A percentile compares a stretch with the other conserved stretches of the same genome.
phyloP scores from a whole-genome alignment of 2,888 invertebrate species.

The Norana najaformis region DNA sequence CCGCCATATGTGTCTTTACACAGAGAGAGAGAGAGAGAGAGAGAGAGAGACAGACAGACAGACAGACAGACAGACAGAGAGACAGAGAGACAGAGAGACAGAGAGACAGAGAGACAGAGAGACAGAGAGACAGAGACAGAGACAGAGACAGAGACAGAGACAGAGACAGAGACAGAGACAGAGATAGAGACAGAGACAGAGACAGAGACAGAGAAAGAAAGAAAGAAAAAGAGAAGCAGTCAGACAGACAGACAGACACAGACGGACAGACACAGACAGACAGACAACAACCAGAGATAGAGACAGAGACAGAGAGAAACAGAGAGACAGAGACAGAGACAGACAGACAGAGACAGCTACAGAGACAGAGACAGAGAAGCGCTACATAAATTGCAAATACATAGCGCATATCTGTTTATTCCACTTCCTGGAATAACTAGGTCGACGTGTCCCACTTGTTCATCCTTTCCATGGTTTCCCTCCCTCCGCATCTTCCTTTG shows the following conservation, averaged over 20 bases:
- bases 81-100: no score
- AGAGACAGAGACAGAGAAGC: background rate
- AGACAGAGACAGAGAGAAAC: background rate
- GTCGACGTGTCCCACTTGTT: background rate
- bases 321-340: background rate
- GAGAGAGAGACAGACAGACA: no score
- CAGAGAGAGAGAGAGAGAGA: background rate
- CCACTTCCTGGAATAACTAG: background rate
- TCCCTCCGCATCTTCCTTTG: background rate
- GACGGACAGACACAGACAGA: background rate
- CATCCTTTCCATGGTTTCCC: background rate
- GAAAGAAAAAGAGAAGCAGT: background rate
- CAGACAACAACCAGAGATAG: no score
- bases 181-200: background rate
- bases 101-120: no score
- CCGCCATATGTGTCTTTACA: background rate
- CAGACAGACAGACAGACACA: background rate
- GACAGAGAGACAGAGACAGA: background rate
- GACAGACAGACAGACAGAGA: no score
- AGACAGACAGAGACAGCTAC: no score
- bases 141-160: background rate
- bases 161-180: background rate
- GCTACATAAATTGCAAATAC: background rate
- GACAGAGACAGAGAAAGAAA: background rate
- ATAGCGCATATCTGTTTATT: background rate